Percentiles rank a stretch among this genome's conserved stretches.
These are phyloP conservation scores for Elachura formosa DNA, from an alignment of 2,113 vertebrate species.

Conservation along the genomic window DNA sequence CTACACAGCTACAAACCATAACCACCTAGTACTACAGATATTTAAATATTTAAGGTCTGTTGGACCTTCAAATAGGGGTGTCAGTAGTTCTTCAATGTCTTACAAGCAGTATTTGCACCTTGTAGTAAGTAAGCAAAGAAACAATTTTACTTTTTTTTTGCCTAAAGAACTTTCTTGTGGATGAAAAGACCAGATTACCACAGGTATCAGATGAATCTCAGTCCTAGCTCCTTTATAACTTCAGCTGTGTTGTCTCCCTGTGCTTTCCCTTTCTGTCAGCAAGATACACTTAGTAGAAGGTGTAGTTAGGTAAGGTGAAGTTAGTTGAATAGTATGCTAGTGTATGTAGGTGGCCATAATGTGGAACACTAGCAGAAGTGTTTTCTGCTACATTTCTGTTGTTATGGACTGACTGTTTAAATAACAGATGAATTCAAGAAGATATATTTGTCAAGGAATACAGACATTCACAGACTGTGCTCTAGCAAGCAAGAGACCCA, in stretches of 20 bases:
- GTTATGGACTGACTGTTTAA: not conserved
- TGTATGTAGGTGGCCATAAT: too few species aligned
- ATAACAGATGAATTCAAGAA: not conserved
- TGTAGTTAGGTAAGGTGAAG: too few species aligned
- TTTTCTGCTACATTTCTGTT: not conserved
- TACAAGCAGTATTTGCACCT: not conserved
- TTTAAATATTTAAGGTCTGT: not conserved
- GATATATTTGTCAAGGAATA: not conserved
- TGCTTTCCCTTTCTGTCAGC: not conserved
- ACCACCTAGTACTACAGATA: not conserved
- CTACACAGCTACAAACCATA: not conserved
- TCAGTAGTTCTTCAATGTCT: not conserved
- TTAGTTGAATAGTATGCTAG: too few species aligned
- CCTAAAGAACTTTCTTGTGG: not conserved
- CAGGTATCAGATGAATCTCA: not conserved
- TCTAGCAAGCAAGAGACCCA: not conserved
- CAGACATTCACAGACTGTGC: not conserved
- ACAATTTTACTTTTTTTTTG: not conserved
- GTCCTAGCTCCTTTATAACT: not conserved
- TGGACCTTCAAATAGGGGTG: not conserved
- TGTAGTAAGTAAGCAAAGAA: not conserved
- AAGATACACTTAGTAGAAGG: not conserved
- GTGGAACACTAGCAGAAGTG: not conserved
- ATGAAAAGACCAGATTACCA: not conserved
- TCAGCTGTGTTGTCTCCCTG: not conserved